Base-by-base conservation (phyloP, 2,797 vertebrate genomes). In the Mus spretus region DNA sequence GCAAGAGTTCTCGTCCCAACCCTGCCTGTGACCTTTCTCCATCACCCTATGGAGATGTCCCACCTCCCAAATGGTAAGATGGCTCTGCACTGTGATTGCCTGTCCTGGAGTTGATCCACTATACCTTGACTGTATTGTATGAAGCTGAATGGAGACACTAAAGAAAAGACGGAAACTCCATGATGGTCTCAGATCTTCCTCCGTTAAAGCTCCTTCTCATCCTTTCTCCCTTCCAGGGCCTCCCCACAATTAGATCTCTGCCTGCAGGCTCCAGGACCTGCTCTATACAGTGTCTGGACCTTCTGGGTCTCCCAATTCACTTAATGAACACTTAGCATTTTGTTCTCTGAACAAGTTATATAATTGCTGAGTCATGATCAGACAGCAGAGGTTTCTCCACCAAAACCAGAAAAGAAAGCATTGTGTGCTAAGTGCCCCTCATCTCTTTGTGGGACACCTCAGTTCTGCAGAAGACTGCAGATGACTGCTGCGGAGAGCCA, bases 351-450 rank as follows among this genome's bases (percentile, higher is more conserved):
- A 75, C 17, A 55, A 77, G 37, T 94, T 44, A 26, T 70, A 26
- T 82, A 74, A 95, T 85, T 44, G 67, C 85, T 95, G 63, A 81
- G 67, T 95, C 75, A 61, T 96, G 75, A 95, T 74, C 79, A 91
- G 83, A 90, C 55, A 77, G n/a, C 34, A 57, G 81, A 44, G 59
- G 87, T 89, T 74, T 82, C 83, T 94, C 55, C 65, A 88, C 12
- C 40, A 47, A 95, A 95, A 84, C 63, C 37, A 6, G 57, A 50
- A 65, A 47, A 61, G 75, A 90, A 70, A n/a, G 1, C 5, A 61
- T 37, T 19, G 34, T 6, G 8, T 55, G 72, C 74, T 85, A 26
- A 53, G 77, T 50, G 5, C 3, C 13, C 40, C 59, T 28, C 93
- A 67, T 26, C 72, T 90, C 44, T 44, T 80, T 40, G 0, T 1